Conservation (phyloP, 2,888 invertebrate species). For the Adela reaumurella region DNA sequence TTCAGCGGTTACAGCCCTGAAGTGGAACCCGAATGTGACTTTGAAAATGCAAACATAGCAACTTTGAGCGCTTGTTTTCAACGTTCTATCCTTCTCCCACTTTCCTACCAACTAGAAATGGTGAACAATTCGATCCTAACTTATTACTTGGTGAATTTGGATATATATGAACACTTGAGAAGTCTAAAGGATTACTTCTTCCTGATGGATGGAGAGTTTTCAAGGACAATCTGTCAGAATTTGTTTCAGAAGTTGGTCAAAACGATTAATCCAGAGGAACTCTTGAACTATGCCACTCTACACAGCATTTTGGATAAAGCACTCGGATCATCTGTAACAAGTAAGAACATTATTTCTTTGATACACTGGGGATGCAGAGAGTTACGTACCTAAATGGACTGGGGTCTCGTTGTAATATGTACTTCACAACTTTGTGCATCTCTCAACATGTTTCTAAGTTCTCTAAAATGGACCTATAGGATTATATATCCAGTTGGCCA, state of each 20-base stretch:
- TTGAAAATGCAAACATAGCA: slow-evolving; percentile 38
- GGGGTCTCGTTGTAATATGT: too few relatives aligned
- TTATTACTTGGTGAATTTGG: slow-evolving; percentile 62
- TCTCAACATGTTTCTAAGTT: too few relatives aligned
- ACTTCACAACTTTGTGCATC: too few relatives aligned
- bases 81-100: slow-evolving; percentile 64
- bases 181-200: slow-evolving; percentile 77
- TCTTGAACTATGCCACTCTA: slow-evolving; percentile 66
- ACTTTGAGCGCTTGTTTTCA: slow-evolving; percentile 59
- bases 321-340: slow-evolving; percentile 62
- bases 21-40: slow-evolving; percentile 24
- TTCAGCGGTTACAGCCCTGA: slow-evolving; percentile 27
- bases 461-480: too few relatives aligned
- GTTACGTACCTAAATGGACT: too few relatives aligned
- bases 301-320: slow-evolving; percentile 68
- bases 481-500: too few relatives aligned
- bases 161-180: slow-evolving; percentile 67
- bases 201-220: slow-evolving; percentile 76
- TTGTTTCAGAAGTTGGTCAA: slow-evolving; percentile 64
- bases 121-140: slow-evolving; percentile 71
- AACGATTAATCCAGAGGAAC: slow-evolving; percentile 61
- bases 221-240: slow-evolving; percentile 65
- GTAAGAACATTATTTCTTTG: slow-evolving; percentile 26
- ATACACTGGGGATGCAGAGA: too few relatives aligned
- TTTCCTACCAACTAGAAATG: slow-evolving; percentile 65